Conservation (phyloP, 2,888 invertebrate species). For the Antitype chi region DNA sequence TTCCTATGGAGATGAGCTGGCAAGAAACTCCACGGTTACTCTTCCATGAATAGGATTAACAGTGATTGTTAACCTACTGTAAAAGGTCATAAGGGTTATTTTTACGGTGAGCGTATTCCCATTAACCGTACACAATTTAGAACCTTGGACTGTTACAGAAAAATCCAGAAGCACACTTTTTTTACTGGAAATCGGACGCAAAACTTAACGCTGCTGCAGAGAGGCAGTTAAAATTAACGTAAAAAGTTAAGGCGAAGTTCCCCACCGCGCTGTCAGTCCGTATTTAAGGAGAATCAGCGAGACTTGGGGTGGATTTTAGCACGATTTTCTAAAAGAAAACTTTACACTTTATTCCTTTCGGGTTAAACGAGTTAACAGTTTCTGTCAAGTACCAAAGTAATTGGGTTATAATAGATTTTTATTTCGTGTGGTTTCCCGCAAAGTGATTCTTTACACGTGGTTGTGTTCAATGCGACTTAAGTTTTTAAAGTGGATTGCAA, state of each 20-base stretch:
- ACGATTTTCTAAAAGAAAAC: conserved; percentile 44
- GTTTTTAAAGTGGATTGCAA: not conserved
- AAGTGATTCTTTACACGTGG: not conserved
- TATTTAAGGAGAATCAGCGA: conserved; percentile 39
- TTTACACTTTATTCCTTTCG: conserved; percentile 44
- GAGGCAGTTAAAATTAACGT: conserved; percentile 39
- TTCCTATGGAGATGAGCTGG: too few relatives aligned
- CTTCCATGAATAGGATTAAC: too few relatives aligned
- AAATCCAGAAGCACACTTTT: not conserved
- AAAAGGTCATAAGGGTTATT: too few relatives aligned
- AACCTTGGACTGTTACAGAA: not conserved
- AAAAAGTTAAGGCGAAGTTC: conserved; percentile 49
- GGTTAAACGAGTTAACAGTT: conserved; percentile 49
- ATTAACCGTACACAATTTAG: too few relatives aligned
- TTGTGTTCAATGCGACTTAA: not conserved
- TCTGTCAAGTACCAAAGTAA: conserved; percentile 28
- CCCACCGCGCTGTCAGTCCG: conserved; percentile 43
- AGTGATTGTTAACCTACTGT: too few relatives aligned
- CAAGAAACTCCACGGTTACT: too few relatives aligned
- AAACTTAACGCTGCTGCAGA: not conserved
- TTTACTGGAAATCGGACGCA: not conserved
- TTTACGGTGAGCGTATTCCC: too few relatives aligned
- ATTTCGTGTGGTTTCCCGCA: not conserved
- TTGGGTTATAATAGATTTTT: conserved; percentile 32
- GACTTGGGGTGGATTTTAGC: conserved; percentile 42